Evolutionary conservation across 2,797 vertebrate species (phyloP), one percentile per base, ranked within the genome.

Genomic region (Phoeniculus purpureus): DNA sequence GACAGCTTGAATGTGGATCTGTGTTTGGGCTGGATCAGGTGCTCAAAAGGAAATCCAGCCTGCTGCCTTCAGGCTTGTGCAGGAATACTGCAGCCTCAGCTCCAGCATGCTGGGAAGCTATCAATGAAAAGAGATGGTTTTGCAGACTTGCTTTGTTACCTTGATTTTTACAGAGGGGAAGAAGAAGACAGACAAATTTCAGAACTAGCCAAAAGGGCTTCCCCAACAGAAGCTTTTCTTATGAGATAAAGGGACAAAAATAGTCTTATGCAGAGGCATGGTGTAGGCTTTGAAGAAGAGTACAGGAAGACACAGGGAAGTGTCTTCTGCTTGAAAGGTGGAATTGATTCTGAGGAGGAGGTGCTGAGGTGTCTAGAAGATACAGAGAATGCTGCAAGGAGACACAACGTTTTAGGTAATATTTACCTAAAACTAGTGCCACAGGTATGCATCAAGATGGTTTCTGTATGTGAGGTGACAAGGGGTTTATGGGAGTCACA

Each of bases 1-100:
- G 94, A 93, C 32, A 48, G 86, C 94, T 94, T 88, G 93, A 96
- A 93, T 88, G 77, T 95, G 91, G 95, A 93, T 96, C 95, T 89
- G 79, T 96, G 95, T 94, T 95, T 87, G 92, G 93, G 78, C 93
- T 95, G 79, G 22, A 84, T 95, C 89, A 84, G 89, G 65, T 13
- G 17, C 66, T 91, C 51, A 58, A 37, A 58, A 88, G 81, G 88
- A 97, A 97, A 96, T 91, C 94, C 91, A 87, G 71, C 80, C 92
- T 96, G 89, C 87, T 85, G 76, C 47, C 34, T 85, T 90, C 14
- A 65, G 89, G 70, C 90, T 85, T 86, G 54, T 1, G 3, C 79
- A 90, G 92, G 90, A 90, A 76, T 78, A 77, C 29, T 56, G 81
- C 88, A 89, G 82, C 81, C 88, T 94, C 60, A 90, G 93, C 89